Evolutionary conservation across 2,113 vertebrate species (phyloP).

Genomic region (Paraplagusia blochii): DNA sequence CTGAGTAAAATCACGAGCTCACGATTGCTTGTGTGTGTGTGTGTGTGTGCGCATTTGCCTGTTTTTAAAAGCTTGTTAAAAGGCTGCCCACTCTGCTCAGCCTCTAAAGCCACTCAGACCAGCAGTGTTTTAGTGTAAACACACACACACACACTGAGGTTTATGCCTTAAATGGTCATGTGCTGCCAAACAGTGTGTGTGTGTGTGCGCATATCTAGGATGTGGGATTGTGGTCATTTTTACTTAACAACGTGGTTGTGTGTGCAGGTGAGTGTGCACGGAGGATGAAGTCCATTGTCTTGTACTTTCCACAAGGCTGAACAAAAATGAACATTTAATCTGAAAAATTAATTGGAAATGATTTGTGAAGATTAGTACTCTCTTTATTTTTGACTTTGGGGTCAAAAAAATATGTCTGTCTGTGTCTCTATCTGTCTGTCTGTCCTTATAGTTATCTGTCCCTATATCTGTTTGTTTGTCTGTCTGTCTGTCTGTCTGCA

Average conservation of each 20-base stretch:
- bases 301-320: neutral
- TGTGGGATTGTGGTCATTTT: slow-evolving; percentile 70
- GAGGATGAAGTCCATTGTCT: slow-evolving; percentile 31
- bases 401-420: too few species aligned
- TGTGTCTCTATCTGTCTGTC: too few species aligned
- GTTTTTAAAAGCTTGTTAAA: slow-evolving; percentile 60
- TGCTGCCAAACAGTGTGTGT: slow-evolving; percentile 59
- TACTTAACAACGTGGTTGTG: slow-evolving; percentile 51
- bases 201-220: slow-evolving; percentile 49
- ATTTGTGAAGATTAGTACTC: too few species aligned
- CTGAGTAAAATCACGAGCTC: neutral
- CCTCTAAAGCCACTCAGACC: slow-evolving; percentile 64
- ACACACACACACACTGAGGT: slow-evolving; percentile 66
- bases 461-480: too few species aligned
- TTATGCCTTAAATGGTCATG: slow-evolving; percentile 80
- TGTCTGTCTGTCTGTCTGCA: too few species aligned
- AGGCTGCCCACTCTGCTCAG: slow-evolving; percentile 64
- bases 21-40: slow-evolving; percentile 13
- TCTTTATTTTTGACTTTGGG: too few species aligned
- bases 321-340: too few species aligned
- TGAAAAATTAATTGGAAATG: too few species aligned
- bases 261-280: slow-evolving; percentile 20
- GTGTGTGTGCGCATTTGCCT: slow-evolving; percentile 30
- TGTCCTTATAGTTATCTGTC: too few species aligned
- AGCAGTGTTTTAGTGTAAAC: slow-evolving; percentile 77